A percentile compares a stretch with the other conserved stretches of the same genome.
Conservation (phyloP, 2,797 vertebrate species). For the Pseudochirops corinnae region DNA sequence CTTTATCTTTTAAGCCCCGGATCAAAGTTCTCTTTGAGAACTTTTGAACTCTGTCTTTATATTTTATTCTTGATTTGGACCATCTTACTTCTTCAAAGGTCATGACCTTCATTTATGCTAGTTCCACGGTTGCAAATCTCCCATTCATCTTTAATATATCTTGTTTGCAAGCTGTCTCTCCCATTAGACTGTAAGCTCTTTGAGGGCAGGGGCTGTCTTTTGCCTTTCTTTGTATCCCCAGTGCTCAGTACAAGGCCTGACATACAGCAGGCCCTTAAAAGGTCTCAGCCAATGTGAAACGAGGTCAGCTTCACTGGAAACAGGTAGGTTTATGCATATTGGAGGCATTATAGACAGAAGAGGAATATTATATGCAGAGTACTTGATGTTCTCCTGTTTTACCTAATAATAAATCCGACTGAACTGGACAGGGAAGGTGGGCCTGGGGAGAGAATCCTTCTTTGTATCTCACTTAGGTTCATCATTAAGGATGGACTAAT, state of each 20-base stretch:
- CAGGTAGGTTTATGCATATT: background rate
- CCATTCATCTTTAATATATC: background rate
- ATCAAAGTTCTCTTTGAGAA: constrained; percentile 22
- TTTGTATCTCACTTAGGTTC: background rate
- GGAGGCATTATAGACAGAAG: background rate
- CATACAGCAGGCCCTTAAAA: background rate
- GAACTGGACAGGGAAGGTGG: background rate
- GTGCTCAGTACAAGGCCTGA: background rate
- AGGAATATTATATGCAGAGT: background rate
- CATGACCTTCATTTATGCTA: background rate
- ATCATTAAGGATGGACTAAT: background rate
- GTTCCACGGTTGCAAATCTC: background rate
- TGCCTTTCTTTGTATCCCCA: background rate
- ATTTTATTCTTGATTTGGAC: background rate
- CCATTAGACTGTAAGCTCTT: background rate
- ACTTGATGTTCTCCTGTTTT: background rate
- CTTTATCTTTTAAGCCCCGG: background rate
- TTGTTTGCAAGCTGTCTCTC: background rate
- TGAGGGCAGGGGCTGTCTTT: background rate
- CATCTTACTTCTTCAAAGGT: background rate
- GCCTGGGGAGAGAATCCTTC: background rate
- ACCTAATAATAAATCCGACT: background rate
- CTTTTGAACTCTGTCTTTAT: background rate
- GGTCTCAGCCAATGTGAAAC: background rate
- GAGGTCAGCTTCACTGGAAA: accelerated